Conservation (phyloP, 2,888 invertebrate genomes). For the Lumbricus terrestris region DNA sequence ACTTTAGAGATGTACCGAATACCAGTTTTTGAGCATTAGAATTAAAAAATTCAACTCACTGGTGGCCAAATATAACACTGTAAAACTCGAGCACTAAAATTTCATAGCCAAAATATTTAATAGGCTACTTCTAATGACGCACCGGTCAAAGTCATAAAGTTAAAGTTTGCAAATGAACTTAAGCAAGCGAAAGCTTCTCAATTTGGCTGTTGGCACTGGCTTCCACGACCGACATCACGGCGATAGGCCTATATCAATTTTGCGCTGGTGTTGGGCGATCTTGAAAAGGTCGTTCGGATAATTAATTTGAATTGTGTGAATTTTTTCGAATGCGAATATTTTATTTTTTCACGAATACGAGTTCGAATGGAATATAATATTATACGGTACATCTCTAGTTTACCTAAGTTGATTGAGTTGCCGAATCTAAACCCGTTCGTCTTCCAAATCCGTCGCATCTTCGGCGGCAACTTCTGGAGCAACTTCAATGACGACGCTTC, state of each 20-base stretch:
- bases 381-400: neutral
- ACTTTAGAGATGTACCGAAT: neutral
- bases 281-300: too few species aligned
- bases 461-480: neutral
- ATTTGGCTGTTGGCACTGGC: neutral
- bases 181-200: too few species aligned
- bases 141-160: too few species aligned
- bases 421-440: neutral
- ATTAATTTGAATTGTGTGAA: neutral
- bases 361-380: neutral
- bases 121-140: too few species aligned
- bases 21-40: too few species aligned
- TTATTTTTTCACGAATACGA: neutral
- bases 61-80: too few species aligned
- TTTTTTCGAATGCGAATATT: neutral
- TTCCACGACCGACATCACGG: neutral
- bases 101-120: too few species aligned
- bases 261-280: neutral
- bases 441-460: neutral
- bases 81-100: too few species aligned
- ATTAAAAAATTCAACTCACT: too few species aligned
- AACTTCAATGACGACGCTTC: neutral
- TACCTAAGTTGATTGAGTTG: neutral
- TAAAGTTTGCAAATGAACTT: too few species aligned
- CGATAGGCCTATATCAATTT: too few species aligned